Base-by-base conservation (phyloP, 1,140 invertebrate genomes). In the Acarapis woodi region DNA sequence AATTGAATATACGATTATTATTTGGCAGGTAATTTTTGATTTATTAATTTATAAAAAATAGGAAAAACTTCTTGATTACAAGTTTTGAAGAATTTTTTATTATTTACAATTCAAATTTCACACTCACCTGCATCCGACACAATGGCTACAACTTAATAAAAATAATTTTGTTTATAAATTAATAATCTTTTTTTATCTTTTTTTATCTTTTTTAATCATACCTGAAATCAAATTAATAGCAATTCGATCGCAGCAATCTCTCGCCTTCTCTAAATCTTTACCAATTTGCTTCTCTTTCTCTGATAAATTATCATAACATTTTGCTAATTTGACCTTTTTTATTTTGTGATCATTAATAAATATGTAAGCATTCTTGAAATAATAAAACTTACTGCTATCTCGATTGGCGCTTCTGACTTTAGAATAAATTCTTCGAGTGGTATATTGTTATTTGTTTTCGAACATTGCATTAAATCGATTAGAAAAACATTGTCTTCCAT, bases 401-500 rank as follows among this genome's bases (percentile, higher is more conserved):
- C 90, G 6, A 94, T 83, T 0, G 90, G 90, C 6, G 88, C 88
- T 15, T 85, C 80, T 1, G 85, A 93, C 4, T 88, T 74, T 18
- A 96, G 59, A 16, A 97, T 73, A 53, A 96, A 96, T 50, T 96
- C 87, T 52, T 90, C 73, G 23, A 97, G 78, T 1, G 88, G 85
- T 47, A 79, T 76, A 55, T 96, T 93, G 45, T 83, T 74, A 56
- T 80, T 72, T 47, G 82, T 79, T 57, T 94, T 96, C 8, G 87
- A 88, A 55, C 85, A 90, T 3, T 93, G 71, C 82, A 96, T 97
- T 49, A 97, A 61, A 55, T 97, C 94, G 57, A 90, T 93, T 19
- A 97, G 79, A 55, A 96, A 99, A 69, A 76, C 71, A 52, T 73
- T 72, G 53, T 96, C 88, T 47, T 96, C 87, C 78, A 99, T 93